Conservation (phyloP, 2,888 invertebrate species). For the Dorcus parallelipipedus region DNA sequence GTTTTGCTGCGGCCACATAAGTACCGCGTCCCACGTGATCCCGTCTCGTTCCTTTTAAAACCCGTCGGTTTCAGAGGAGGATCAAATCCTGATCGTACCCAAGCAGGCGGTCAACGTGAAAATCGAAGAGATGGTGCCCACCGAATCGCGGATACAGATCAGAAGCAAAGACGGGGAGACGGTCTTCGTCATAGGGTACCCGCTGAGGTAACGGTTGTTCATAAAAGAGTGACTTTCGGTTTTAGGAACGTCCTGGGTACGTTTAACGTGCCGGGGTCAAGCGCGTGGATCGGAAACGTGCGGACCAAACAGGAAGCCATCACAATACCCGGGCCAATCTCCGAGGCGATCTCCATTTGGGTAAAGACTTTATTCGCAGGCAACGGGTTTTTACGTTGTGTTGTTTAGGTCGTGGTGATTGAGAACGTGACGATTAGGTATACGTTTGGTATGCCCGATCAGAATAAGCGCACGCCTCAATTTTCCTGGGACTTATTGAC, state of each 20-base stretch:
- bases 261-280: conserved; percentile 40
- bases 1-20: conserved; percentile 15
- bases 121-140: conserved; percentile 52
- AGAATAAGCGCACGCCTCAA: conserved; percentile 39
- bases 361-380: conserved; percentile 31
- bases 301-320: conserved; percentile 44
- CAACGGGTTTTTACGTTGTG: not conserved
- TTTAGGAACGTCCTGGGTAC: conserved; percentile 40
- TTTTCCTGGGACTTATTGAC: conserved; percentile 53
- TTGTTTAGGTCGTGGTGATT: conserved; percentile 23
- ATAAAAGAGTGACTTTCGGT: conserved; percentile 6
- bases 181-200: conserved; percentile 52
- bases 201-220: conserved; percentile 1
- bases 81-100: conserved; percentile 48
- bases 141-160: conserved; percentile 53
- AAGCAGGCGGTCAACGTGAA: conserved; percentile 52
- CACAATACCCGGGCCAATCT: conserved; percentile 52
- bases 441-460: conserved; percentile 23
- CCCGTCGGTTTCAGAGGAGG: conserved; percentile 12
- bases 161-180: conserved; percentile 44
- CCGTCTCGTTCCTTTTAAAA: not conserved
- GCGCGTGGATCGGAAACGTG: conserved; percentile 45
- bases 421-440: conserved; percentile 29
- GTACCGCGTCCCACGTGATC: conserved; percentile 3
- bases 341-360: conserved; percentile 50